A percentile compares a stretch with the other conserved stretches of the same genome.
Conservation (phyloP, 1,140 invertebrate genomes). For the Atta texana region DNA sequence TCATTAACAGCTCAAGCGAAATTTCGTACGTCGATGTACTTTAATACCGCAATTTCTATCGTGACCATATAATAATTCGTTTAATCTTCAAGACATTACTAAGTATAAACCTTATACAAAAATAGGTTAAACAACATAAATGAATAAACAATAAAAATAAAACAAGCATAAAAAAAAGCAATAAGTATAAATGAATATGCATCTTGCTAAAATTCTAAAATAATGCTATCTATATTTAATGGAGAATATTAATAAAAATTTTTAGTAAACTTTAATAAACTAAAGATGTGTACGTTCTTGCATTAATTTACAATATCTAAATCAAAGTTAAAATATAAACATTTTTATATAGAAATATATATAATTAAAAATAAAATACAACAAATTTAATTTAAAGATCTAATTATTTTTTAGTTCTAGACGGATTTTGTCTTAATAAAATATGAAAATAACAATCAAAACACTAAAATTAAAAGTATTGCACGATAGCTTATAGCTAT, state of each 20-base stretch:
- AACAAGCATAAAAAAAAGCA: neutral
- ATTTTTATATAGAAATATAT: neutral
- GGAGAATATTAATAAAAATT: neutral
- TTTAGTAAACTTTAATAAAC: neutral
- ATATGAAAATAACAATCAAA: no score
- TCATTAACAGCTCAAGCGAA: slow-evolving; percentile 36
- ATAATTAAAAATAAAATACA: neutral
- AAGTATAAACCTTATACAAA: neutral
- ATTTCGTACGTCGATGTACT: slow-evolving; percentile 21
- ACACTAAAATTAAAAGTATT: no score
- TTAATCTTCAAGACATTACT: neutral
- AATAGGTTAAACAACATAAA: neutral
- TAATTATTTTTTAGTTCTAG: no score
- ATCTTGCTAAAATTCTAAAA: neutral
- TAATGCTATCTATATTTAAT: neutral
- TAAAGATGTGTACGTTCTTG: neutral
- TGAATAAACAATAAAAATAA: neutral
- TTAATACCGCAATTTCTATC: slow-evolving; percentile 10
- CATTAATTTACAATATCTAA: neutral
- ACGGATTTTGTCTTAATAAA: no score
- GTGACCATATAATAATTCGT: neutral
- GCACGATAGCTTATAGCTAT: no score
- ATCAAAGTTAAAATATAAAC: neutral
- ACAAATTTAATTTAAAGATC: no score
- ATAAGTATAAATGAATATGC: neutral